Percentiles rank a stretch among this genome's conserved stretches.
These are phyloP conservation scores for Chymomyza costata DNA, from an alignment of 1,140 invertebrate species.

Conservation along the genomic window DNA sequence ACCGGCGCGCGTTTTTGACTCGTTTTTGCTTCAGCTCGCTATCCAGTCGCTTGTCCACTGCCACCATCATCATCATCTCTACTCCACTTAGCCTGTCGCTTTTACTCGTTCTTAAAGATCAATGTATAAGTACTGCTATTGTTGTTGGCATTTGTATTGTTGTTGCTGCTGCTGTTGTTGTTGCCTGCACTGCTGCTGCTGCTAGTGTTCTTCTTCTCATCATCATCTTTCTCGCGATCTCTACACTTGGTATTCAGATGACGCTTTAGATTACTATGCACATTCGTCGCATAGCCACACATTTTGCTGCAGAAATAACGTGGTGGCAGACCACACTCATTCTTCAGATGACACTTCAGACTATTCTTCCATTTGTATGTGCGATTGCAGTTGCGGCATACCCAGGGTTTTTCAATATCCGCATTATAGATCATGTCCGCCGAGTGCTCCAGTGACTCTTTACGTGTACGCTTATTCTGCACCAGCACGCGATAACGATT, in stretches of 20 bases:
- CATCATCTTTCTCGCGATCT: slow-evolving; percentile 66
- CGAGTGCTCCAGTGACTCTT: slow-evolving; percentile 71
- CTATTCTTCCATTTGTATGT: slow-evolving; percentile 75
- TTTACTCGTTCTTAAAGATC: slow-evolving; percentile 63
- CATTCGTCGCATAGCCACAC: slow-evolving; percentile 77
- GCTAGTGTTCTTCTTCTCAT: slow-evolving; percentile 48
- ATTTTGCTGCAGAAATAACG: slow-evolving; percentile 75
- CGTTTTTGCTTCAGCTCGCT: slow-evolving; percentile 3
- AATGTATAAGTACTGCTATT: slow-evolving; percentile 63
- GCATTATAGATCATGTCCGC: slow-evolving; percentile 74
- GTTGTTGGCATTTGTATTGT: slow-evolving; percentile 32
- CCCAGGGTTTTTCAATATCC: slow-evolving; percentile 74
- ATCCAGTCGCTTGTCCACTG: no score
- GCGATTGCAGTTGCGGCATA: slow-evolving; percentile 71
- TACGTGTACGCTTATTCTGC: slow-evolving; percentile 70
- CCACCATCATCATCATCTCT: no score
- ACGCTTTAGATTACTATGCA: slow-evolving; percentile 78
- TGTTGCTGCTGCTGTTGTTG: slow-evolving; percentile 15
- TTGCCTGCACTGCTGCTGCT: no score
- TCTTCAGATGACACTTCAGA: slow-evolving; percentile 75
- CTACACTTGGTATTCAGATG: slow-evolving; percentile 76
- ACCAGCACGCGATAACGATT: slow-evolving; percentile 70
- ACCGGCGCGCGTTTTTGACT: no score
- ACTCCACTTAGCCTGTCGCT: neutral
- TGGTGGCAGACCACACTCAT: slow-evolving; percentile 75